These are phyloP conservation scores for Pristionchus fissidentatus DNA, from an alignment of 2,888 invertebrate species.

Conservation along the genomic window DNA sequence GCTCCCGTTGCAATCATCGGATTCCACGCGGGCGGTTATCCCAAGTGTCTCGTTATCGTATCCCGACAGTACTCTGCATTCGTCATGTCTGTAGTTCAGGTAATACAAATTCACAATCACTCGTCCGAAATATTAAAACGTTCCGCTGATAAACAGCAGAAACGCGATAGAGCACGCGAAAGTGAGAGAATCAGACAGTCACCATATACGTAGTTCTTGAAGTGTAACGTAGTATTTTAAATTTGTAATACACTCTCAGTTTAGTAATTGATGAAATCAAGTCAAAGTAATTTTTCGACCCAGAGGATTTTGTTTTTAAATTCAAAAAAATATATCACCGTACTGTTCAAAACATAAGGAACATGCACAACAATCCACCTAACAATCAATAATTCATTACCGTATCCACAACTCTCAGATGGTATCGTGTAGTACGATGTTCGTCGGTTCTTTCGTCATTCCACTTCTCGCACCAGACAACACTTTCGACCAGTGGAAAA, in stretches of 20 bases:
- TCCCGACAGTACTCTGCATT: constrained; percentile 64
- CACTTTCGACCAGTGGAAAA: constrained; percentile 61
- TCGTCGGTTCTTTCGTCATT: constrained; percentile 63
- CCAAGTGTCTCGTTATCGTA: constrained; percentile 64
- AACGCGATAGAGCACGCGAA: neutral
- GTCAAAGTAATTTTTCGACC: no score
- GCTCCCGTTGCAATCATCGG: constrained; percentile 64
- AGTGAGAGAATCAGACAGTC: no score
- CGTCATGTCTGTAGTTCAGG: constrained; percentile 67
- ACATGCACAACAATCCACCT: no score
- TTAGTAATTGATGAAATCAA: no score
- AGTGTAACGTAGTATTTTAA: no score
- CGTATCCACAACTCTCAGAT: constrained; percentile 5
- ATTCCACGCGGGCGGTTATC: constrained; percentile 67
- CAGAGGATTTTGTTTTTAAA: no score
- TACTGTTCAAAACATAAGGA: no score
- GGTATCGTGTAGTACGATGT: constrained; percentile 52
- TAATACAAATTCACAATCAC: constrained; percentile 17
- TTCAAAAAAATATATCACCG: no score
- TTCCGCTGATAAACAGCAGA: neutral
- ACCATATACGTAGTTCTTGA: no score
- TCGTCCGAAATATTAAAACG: neutral
- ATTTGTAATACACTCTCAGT: no score
- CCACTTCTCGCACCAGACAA: constrained; percentile 61
- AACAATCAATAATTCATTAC: no score